Evolutionary conservation across 1,140 invertebrate species (phyloP).

Genomic region (Diorhabda carinulata): DNA sequence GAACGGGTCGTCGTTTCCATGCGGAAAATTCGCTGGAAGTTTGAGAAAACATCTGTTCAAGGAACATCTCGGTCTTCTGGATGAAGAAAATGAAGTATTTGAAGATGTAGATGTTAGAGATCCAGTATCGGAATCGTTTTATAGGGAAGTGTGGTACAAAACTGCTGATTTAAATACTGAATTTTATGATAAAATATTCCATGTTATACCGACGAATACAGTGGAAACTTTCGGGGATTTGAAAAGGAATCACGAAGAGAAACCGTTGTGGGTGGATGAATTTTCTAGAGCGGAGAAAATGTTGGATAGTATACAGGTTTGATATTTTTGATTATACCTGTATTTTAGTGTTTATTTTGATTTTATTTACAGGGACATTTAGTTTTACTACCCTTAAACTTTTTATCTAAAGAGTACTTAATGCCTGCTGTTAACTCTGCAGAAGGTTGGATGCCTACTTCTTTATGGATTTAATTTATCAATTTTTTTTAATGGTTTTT

Average conservation of each 20-base stretch:
- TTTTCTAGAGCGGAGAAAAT: constrained; percentile 64
- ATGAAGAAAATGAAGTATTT: constrained; percentile 48
- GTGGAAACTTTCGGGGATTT: constrained; percentile 71
- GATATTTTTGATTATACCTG: background rate
- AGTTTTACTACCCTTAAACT: constrained; percentile 81
- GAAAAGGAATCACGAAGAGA: constrained; percentile 65
- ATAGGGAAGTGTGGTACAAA: constrained; percentile 71
- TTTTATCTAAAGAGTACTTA: constrained; percentile 77
- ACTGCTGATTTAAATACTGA: constrained; percentile 77
- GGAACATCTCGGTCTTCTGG: constrained; percentile 76
- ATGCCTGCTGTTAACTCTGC: constrained; percentile 74
- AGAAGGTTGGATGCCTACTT: constrained; percentile 78
- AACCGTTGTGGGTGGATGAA: constrained; percentile 63
- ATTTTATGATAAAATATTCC: constrained; percentile 85
- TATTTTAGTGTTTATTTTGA: background rate
- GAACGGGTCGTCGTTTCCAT: constrained; percentile 74
- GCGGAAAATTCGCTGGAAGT: constrained; percentile 80
- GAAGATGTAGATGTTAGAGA: constrained; percentile 63
- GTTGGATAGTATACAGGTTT: constrained; percentile 67
- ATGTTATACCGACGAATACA: constrained; percentile 77
- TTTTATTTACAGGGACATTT: constrained; percentile 66
- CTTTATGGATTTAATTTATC: constrained; percentile 66
- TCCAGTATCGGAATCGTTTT: constrained; percentile 73
- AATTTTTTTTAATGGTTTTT: background rate
- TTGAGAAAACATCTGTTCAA: constrained; percentile 81